phyloP scores from a whole-genome alignment of 2,797 vertebrate species.

The Eidolon dupreanum region DNA sequence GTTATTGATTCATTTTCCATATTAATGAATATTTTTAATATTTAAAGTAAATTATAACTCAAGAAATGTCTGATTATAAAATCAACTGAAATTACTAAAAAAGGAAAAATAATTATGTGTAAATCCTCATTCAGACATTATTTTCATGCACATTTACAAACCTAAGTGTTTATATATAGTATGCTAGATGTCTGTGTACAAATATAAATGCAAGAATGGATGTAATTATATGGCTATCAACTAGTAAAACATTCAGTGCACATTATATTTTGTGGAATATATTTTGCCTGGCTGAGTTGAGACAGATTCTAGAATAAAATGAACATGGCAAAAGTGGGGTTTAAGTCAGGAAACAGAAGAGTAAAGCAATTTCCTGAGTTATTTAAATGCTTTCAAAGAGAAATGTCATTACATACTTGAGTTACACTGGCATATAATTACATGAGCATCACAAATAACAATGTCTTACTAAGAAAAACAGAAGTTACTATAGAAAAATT shows the following conservation, averaged over 20 bases:
- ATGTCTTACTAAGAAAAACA: constrained; percentile 82
- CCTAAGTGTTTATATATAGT: constrained; percentile 31
- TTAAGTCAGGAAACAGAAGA: constrained; percentile 86
- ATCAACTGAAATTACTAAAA: constrained; percentile 55
- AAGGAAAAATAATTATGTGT: constrained; percentile 31
- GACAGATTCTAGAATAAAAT: constrained; percentile 84
- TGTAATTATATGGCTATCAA: constrained; percentile 72
- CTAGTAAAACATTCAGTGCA: constrained; percentile 76
- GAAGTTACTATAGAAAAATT: constrained; percentile 77
- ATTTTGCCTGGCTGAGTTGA: constrained; percentile 81
- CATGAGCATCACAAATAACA: constrained; percentile 83
- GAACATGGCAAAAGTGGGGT: constrained; percentile 84
- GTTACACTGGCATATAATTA: constrained; percentile 85
- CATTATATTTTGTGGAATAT: constrained; percentile 65
- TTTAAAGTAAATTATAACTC: constrained; percentile 7
- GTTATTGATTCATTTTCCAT: constrained; percentile 43
- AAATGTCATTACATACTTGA: constrained; percentile 87
- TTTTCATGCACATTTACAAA: constrained; percentile 49
- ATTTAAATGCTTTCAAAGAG: constrained; percentile 87
- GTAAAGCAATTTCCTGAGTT: constrained; percentile 87
- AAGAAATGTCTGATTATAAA: constrained; percentile 54
- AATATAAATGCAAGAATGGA: constrained; percentile 62
- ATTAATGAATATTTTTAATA: constrained; percentile 41
- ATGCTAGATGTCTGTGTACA: constrained; percentile 62
- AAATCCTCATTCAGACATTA: constrained; percentile 25